These are phyloP conservation scores for Drosophila truncata DNA, from an alignment of 1,140 invertebrate genomes.

Conservation along the genomic window DNA sequence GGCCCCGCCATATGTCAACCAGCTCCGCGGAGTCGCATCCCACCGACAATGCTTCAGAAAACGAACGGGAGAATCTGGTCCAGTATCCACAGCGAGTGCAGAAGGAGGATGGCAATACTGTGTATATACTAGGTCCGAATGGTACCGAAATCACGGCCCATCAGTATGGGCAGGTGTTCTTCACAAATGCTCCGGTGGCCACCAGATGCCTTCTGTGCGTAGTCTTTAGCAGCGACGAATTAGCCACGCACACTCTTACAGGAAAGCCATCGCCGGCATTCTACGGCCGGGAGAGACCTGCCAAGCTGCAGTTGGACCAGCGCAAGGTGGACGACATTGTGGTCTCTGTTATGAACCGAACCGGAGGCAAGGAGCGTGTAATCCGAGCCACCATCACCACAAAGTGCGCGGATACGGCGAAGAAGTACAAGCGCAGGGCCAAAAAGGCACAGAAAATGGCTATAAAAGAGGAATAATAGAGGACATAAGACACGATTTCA, in stretches of 20 bases:
- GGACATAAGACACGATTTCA: neutral
- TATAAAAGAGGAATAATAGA: constrained; percentile 8
- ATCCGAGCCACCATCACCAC: constrained; percentile 86
- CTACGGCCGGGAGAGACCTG: constrained; percentile 66
- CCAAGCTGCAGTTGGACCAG: constrained; percentile 78
- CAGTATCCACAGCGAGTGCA: constrained; percentile 52
- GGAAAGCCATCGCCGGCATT: constrained; percentile 85
- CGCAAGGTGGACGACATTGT: constrained; percentile 83
- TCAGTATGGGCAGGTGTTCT: constrained; percentile 71
- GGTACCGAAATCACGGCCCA: constrained; percentile 69
- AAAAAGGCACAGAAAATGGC: constrained; percentile 39
- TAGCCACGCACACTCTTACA: constrained; percentile 85
- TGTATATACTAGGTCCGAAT: constrained; percentile 76
- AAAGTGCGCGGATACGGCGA: constrained; percentile 87
- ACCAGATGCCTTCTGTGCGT: constrained; percentile 77
- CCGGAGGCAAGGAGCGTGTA: constrained; percentile 67
- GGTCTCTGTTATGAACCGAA: constrained; percentile 67
- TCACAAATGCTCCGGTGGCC: constrained; percentile 73
- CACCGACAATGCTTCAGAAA: constrained; percentile 7
- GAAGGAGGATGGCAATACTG: constrained; percentile 28
- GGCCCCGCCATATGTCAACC: constrained; percentile 41
- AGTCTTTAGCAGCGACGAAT: constrained; percentile 75
- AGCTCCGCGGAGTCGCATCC: constrained; percentile 48
- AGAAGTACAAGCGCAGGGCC: constrained; percentile 85
- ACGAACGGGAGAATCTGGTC: neutral